These are phyloP conservation scores for Conomelus anceps DNA, from an alignment of 2,888 invertebrate species.

Conservation along the genomic window DNA sequence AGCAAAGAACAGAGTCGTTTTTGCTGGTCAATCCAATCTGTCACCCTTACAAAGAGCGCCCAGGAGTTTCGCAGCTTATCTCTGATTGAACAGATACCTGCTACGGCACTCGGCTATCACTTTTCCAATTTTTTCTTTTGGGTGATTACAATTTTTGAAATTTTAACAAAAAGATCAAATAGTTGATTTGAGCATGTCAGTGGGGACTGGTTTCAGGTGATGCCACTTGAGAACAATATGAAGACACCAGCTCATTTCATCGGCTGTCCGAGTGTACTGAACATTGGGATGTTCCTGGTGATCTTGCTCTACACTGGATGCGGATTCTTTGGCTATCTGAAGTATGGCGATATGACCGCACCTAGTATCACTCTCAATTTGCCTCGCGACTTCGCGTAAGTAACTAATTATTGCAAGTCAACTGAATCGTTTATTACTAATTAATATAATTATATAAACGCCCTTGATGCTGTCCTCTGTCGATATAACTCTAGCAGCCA, in stretches of 20 bases:
- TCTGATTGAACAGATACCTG: too few relatives aligned
- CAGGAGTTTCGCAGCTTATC: too few relatives aligned
- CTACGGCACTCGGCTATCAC: too few relatives aligned
- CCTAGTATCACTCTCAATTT: conserved; percentile 89
- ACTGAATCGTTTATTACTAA: too few relatives aligned
- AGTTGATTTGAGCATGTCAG: conserved; percentile 28
- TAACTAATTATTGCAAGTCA: not conserved
- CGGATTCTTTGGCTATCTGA: conserved; percentile 90
- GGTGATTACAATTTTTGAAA: not conserved
- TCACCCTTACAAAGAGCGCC: too few relatives aligned
- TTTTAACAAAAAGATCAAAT: conserved; percentile 3
- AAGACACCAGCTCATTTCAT: conserved; percentile 82
- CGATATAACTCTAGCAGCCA: too few relatives aligned
- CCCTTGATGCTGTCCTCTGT: too few relatives aligned
- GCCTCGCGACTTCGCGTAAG: conserved; percentile 50
- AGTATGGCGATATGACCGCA: conserved; percentile 65
- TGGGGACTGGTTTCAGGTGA: conserved; percentile 52
- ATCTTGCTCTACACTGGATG: conserved; percentile 75
- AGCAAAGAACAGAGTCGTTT: too few relatives aligned
- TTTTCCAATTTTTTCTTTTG: too few relatives aligned
- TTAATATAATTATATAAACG: too few relatives aligned
- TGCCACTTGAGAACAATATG: conserved; percentile 97
- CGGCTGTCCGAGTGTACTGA: conserved; percentile 86
- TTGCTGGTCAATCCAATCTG: too few relatives aligned
- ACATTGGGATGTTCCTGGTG: conserved; percentile 84